These are phyloP conservation scores for Pituophis catenifer DNA, from an alignment of 2,113 vertebrate genomes.

Conservation along the genomic window DNA sequence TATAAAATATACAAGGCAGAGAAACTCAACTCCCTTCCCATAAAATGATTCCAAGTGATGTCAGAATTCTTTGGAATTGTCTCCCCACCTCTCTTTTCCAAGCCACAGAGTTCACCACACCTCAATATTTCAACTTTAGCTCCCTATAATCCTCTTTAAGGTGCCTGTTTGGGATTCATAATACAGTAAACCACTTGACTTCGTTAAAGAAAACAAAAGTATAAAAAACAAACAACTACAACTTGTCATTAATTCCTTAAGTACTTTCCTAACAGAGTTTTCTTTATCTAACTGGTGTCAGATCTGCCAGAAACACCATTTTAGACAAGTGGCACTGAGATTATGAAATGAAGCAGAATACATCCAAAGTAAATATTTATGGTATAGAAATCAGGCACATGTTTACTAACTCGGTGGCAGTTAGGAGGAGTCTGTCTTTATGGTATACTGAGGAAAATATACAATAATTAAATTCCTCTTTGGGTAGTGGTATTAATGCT, in stretches of 20 bases:
- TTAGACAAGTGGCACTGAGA: neutral
- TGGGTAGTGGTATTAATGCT: neutral
- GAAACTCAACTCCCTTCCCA: neutral
- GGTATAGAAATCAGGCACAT: neutral
- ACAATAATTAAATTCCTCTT: neutral
- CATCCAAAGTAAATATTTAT: neutral
- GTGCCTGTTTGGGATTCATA: neutral
- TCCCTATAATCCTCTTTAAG: neutral
- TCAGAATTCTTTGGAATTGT: neutral
- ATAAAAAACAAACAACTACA: neutral
- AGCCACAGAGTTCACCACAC: neutral
- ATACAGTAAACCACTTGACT: neutral
- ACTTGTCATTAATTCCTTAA: neutral
- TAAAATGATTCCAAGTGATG: neutral
- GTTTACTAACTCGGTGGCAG: neutral
- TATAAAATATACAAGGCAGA: neutral
- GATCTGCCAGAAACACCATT: neutral
- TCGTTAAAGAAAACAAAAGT: neutral
- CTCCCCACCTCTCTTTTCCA: neutral
- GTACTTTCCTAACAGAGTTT: neutral
- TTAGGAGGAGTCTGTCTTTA: neutral
- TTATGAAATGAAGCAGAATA: neutral
- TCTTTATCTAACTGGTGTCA: neutral
- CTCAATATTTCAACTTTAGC: neutral
- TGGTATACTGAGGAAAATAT: neutral